These are phyloP conservation scores for Physocephala rufipes DNA, from an alignment of 2,888 invertebrate species.

Conservation along the genomic window DNA sequence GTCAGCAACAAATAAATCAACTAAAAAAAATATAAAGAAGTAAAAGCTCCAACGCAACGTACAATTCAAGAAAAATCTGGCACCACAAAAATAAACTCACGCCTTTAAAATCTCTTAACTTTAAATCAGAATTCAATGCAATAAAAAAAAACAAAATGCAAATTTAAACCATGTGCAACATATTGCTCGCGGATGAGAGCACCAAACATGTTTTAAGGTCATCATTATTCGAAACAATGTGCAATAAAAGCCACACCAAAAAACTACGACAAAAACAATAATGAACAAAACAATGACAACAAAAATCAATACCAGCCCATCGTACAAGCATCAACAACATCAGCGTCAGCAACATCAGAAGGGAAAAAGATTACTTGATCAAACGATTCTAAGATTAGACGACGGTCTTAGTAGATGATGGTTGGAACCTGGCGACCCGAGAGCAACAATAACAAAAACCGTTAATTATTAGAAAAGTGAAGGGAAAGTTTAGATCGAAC, in stretches of 20 bases:
- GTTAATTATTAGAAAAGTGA: too few species aligned
- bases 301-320: too few species aligned
- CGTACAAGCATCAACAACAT: too few species aligned
- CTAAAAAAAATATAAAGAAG: too few species aligned
- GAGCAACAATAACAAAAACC: too few species aligned
- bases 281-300: background rate
- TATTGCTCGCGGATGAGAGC: background rate
- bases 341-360: background rate
- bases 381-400: too few species aligned
- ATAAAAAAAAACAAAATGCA: constrained; percentile 16
- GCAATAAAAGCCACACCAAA: constrained; percentile 34
- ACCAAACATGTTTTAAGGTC: constrained; percentile 34
- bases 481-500: too few species aligned
- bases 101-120: constrained; percentile 9
- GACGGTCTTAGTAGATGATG: too few species aligned
- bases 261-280: background rate
- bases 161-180: constrained; percentile 27
- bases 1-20: too few species aligned
- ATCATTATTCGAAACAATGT: constrained; percentile 26
- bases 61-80: background rate
- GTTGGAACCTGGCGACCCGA: too few species aligned
- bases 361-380: too few species aligned
- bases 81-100: background rate
- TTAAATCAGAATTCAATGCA: constrained; percentile 18
- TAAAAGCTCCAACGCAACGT: too few species aligned